phyloP scores from a whole-genome alignment of 2,113 vertebrate genomes.

The Amblyornis subalaris region DNA sequence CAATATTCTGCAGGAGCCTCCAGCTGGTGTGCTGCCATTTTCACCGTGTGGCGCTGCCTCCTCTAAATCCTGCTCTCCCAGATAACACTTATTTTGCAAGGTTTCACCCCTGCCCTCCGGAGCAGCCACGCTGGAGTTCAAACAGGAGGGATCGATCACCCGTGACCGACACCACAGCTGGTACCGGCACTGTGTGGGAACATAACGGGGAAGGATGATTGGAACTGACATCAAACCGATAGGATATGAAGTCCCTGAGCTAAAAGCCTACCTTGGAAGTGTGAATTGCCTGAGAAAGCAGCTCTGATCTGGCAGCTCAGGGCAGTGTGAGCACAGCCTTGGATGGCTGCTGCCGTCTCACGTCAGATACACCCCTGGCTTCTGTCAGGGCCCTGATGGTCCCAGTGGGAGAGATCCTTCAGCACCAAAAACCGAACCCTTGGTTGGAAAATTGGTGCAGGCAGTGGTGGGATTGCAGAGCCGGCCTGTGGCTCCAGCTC shows the following conservation, averaged over 20 bases:
- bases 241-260: neutral
- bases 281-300: slow-evolving; percentile 12
- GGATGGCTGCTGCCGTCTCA: neutral
- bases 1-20: neutral
- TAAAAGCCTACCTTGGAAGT: neutral
- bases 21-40: neutral
- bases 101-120: neutral
- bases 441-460: neutral
- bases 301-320: neutral
- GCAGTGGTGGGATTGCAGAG: neutral
- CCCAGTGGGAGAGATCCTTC: neutral
- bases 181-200: neutral
- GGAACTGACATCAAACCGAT: neutral
- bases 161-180: neutral
- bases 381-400: neutral
- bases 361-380: neutral
- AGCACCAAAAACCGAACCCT: neutral
- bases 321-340: neutral
- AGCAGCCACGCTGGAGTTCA: neutral
- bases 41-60: neutral
- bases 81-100: neutral
- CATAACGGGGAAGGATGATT: neutral
- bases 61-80: neutral
- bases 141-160: neutral
- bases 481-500: neutral